Percentiles rank a stretch among this genome's conserved stretches.
phyloP scores from a whole-genome alignment of 2,888 invertebrate genomes.

The Nemotelus nigrinus region DNA sequence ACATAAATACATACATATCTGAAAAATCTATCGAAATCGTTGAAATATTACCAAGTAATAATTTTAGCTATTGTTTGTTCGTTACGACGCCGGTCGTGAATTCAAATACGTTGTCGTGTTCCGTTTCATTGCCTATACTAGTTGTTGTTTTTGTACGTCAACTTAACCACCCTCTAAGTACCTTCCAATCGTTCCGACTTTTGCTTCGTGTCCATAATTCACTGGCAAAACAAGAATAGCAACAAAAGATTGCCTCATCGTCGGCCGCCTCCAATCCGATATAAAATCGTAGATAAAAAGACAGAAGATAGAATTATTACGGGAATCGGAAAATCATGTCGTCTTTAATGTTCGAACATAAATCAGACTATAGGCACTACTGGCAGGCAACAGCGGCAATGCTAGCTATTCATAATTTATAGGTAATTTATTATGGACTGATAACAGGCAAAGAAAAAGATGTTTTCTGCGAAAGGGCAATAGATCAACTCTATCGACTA shows the following conservation, averaged over 20 bases:
- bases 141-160: too few species aligned
- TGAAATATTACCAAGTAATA: constrained; percentile 25
- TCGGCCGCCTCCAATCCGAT: neutral
- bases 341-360: constrained; percentile 27
- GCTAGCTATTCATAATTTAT: constrained; percentile 29
- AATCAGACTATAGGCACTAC: neutral
- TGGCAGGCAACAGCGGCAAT: neutral
- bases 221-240: neutral
- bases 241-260: constrained; percentile 3
- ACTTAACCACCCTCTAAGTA: too few species aligned
- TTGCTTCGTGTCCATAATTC: too few species aligned
- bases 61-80: constrained; percentile 32
- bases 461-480: neutral
- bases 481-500: neutral
- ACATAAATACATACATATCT: constrained; percentile 4
- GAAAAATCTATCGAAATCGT: neutral
- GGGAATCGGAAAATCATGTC: constrained; percentile 34
- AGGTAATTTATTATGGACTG: constrained; percentile 35
- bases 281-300: constrained; percentile 29
- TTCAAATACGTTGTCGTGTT: neutral
- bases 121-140: neutral
- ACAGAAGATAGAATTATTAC: constrained; percentile 32
- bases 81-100: neutral
- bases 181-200: too few species aligned
- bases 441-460: constrained; percentile 21